These are phyloP conservation scores for Campopleginae sp. DNA, from an alignment of 2,888 invertebrate species.

Conservation along the genomic window DNA sequence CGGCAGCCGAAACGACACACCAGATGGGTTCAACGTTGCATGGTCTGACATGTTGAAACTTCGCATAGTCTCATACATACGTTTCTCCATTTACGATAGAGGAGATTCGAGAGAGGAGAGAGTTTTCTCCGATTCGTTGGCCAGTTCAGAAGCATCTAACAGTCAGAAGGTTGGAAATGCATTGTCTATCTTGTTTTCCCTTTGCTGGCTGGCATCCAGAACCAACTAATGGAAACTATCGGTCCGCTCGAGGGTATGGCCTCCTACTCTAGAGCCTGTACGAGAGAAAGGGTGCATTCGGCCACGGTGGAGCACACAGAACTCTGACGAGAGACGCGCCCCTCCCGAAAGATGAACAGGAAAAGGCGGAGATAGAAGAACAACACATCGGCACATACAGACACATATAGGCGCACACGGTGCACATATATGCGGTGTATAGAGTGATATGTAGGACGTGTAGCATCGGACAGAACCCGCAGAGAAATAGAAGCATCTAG, in stretches of 20 bases:
- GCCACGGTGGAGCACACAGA: constrained; percentile 24
- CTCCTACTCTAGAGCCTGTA: constrained; percentile 21
- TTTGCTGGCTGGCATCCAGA: constrained; percentile 70
- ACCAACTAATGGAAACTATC: constrained; percentile 72
- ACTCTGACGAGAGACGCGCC: constrained; percentile 17
- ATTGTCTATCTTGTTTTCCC: constrained; percentile 71
- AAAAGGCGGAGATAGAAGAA: constrained; percentile 63
- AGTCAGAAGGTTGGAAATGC: constrained; percentile 65
- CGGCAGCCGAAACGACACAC: constrained; percentile 38
- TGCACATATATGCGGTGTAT: not conserved
- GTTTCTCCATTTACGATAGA: constrained; percentile 2
- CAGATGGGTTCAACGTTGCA: constrained; percentile 25
- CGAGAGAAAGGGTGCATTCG: constrained; percentile 44
- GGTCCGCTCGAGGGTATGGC: constrained; percentile 53
- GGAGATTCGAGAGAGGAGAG: not conserved
- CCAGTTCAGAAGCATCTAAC: constrained; percentile 48
- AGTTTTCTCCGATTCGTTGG: constrained; percentile 22
- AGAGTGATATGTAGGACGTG: constrained; percentile 16
- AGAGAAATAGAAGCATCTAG: constrained; percentile 32
- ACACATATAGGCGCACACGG: not conserved
- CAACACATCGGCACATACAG: constrained; percentile 23
- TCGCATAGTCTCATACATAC: constrained; percentile 32
- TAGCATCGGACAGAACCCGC: not conserved
- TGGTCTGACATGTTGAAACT: constrained; percentile 56
- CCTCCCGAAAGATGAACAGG: constrained; percentile 54